Conservation (phyloP, 1,140 invertebrate species). For the Listronotus bonariensis region DNA sequence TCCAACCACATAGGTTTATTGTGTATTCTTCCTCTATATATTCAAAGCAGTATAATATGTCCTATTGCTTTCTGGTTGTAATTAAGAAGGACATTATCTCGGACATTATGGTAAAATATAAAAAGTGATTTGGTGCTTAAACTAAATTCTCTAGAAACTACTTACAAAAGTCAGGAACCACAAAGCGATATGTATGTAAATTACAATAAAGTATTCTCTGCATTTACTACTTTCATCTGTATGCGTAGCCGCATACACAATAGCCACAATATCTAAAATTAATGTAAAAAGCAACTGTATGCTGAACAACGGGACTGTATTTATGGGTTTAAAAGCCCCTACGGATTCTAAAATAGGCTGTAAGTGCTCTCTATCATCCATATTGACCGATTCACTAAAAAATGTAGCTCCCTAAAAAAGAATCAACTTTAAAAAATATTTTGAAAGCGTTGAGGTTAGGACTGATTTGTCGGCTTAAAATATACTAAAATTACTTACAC, state of each 20-base stretch:
- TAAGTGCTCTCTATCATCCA: constrained; percentile 61
- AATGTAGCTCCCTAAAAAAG: constrained; percentile 60
- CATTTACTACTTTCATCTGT: constrained; percentile 63
- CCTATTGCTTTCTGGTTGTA: no score
- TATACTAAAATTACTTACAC: constrained; percentile 45
- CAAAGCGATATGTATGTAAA: constrained; percentile 66
- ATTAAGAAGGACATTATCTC: no score
- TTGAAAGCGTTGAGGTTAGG: neutral
- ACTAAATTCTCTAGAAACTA: no score
- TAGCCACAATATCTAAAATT: constrained; percentile 62
- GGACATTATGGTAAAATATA: no score
- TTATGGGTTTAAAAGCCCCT: constrained; percentile 58
- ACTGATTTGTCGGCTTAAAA: constrained; percentile 9
- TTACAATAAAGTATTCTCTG: constrained; percentile 68
- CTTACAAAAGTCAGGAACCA: constrained; percentile 66
- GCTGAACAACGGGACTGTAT: constrained; percentile 56
- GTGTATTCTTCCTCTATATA: no score
- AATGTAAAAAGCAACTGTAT: constrained; percentile 60
- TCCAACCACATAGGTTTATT: no score
- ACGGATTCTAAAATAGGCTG: constrained; percentile 59
- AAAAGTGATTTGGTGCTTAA: no score
- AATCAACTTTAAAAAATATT: constrained; percentile 22
- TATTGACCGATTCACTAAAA: constrained; percentile 60
- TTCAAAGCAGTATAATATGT: no score
- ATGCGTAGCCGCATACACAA: constrained; percentile 62